These are phyloP conservation scores for Loris lydekkerianus DNA, from an alignment of 2,797 vertebrate species.

Conservation along the genomic window DNA sequence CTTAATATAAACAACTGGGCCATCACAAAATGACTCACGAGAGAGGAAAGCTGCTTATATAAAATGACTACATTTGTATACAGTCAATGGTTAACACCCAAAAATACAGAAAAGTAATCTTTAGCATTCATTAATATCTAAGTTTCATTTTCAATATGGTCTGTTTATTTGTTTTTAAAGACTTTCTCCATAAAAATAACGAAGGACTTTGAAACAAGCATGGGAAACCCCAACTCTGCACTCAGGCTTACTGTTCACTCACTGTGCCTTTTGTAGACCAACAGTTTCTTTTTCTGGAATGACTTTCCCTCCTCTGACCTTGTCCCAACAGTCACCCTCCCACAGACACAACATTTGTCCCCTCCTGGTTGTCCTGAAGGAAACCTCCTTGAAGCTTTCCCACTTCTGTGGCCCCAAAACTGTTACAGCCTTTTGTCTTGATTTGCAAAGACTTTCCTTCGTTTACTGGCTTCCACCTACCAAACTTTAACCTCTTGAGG, in stretches of 20 bases:
- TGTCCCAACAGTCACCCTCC: background rate
- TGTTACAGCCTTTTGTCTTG: background rate
- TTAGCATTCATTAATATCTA: background rate
- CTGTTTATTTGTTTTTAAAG: slow-evolving; percentile 6
- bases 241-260: background rate
- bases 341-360: background rate
- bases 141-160: background rate
- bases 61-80: background rate
- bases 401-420: background rate
- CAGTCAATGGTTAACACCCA: background rate
- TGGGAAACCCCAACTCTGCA: background rate
- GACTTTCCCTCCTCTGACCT: background rate
- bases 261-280: background rate
- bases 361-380: background rate
- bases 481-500: background rate
- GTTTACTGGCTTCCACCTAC: slow-evolving; percentile 14
- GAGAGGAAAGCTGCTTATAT: background rate
- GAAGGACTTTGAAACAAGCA: slow-evolving; percentile 31
- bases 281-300: background rate
- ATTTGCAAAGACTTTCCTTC: background rate
- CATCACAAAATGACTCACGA: slow-evolving; percentile 1
- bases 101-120: background rate
- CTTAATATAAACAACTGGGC: background rate
- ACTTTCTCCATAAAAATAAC: background rate
- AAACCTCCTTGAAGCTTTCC: background rate